Percentiles rank a stretch among this genome's conserved stretches.
Conservation (phyloP, 1,140 invertebrate genomes). For the Lanistes nyassanus region DNA sequence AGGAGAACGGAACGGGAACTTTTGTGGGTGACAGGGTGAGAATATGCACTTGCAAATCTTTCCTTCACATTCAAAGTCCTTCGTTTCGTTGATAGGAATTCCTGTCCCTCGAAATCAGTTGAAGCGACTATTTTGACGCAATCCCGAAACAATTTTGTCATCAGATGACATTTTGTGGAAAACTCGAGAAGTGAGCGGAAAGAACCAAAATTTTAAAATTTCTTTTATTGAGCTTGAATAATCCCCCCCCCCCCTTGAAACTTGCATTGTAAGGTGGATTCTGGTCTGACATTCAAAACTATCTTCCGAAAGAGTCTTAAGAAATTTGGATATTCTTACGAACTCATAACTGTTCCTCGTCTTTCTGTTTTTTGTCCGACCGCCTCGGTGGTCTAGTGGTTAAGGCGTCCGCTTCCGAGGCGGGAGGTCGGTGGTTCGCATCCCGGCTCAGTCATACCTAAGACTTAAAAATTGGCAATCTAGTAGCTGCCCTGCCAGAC, state of each 20-base stretch:
- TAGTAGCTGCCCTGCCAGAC: no score
- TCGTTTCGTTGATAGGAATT: neutral
- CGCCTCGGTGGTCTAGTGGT: no score
- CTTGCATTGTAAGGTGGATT: no score
- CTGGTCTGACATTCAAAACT: neutral
- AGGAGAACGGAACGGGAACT: constrained; percentile 6
- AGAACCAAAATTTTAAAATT: no score
- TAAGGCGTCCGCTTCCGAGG: no score
- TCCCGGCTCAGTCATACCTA: no score
- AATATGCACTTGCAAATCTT: neutral
- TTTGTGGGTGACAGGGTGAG: constrained; percentile 13
- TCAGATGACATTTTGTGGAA: neutral
- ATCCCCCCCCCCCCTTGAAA: no score
- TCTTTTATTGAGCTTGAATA: no score
- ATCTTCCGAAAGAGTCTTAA: neutral
- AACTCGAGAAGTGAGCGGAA: neutral
- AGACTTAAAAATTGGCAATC: no score
- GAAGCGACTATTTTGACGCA: neutral
- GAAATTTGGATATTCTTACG: neutral
- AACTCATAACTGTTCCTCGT: neutral
- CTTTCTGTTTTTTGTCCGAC: no score
- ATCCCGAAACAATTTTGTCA: no score
- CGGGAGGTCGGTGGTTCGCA: no score
- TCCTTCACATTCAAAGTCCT: neutral
- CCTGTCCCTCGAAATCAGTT: neutral